phyloP scores from a whole-genome alignment of 2,888 invertebrate species.

The Hemithea aestivaria region DNA sequence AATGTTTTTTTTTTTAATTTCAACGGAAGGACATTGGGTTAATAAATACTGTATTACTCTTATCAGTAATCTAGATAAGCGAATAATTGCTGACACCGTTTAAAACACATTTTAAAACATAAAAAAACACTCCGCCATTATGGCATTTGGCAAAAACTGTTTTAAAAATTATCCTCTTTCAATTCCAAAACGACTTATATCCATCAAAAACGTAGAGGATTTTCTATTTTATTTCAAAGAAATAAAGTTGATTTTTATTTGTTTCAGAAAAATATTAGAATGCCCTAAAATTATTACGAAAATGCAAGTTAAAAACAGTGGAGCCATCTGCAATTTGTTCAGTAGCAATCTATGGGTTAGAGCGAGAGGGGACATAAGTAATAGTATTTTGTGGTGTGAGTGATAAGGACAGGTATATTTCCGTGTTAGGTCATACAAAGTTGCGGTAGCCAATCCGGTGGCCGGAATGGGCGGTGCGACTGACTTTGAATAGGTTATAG shows the following conservation, averaged over 20 bases:
- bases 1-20: conserved; percentile 30
- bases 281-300: conserved; percentile 52
- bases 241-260: too few relatives aligned
- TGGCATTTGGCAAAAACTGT: conserved; percentile 61
- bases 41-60: conserved; percentile 53
- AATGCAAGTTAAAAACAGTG: conserved; percentile 64
- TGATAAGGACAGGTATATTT: conserved; percentile 50
- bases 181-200: conserved; percentile 30
- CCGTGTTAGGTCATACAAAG: conserved; percentile 42
- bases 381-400: conserved; percentile 27
- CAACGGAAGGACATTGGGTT: conserved; percentile 56
- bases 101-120: conserved; percentile 58
- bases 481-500: conserved; percentile 41
- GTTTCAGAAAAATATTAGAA: conserved; percentile 41
- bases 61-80: conserved; percentile 73
- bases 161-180: conserved; percentile 60
- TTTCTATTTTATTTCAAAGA: too few relatives aligned
- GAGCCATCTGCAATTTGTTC: conserved; percentile 69
- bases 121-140: conserved; percentile 60
- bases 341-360: conserved; percentile 51
- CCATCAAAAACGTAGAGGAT: conserved; percentile 1
- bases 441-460: conserved; percentile 66
- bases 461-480: conserved; percentile 57
- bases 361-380: conserved; percentile 41
- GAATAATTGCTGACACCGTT: conserved; percentile 65